These are phyloP conservation scores for Urocitellus parryii DNA, from an alignment of 2,113 vertebrate species.

Conservation along the genomic window DNA sequence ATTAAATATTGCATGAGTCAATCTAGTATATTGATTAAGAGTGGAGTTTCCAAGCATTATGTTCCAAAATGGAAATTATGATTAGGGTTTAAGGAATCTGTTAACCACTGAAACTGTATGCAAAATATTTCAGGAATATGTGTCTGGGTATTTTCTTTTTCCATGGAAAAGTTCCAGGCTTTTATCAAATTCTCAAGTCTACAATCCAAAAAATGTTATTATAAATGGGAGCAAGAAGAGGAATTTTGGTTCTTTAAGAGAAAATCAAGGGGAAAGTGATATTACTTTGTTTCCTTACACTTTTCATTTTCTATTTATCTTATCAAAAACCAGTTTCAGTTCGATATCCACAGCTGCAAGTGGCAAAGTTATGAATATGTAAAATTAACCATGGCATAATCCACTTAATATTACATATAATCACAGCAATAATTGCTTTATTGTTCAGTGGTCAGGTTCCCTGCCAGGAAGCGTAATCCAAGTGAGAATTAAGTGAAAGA, in stretches of 20 bases:
- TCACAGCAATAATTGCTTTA: conserved; percentile 68
- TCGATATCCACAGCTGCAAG: conserved; percentile 70
- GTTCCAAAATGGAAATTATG: conserved; percentile 3
- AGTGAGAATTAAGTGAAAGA: conserved; percentile 54
- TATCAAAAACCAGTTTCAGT: conserved; percentile 70
- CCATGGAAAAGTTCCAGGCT: background rate
- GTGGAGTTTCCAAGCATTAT: background rate
- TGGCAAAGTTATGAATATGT: conserved; percentile 72
- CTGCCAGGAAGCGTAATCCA: conserved; percentile 56
- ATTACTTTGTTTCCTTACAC: background rate
- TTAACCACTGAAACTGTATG: background rate
- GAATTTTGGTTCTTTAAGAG: conserved; percentile 7
- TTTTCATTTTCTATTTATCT: conserved; percentile 67
- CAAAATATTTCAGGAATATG: conserved; percentile 17
- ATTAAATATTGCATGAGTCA: background rate
- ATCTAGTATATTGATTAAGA: background rate
- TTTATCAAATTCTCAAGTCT: background rate
- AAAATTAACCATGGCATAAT: conserved; percentile 78
- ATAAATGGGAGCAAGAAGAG: background rate
- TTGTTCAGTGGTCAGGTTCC: conserved; percentile 71
- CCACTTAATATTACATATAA: conserved; percentile 57
- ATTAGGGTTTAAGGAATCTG: background rate
- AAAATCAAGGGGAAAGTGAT: background rate
- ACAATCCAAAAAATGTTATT: background rate
- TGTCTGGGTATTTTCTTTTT: background rate